Evolutionary conservation across 2,888 invertebrate species (phyloP).

Genomic region (Linnaemya tessellans): DNA sequence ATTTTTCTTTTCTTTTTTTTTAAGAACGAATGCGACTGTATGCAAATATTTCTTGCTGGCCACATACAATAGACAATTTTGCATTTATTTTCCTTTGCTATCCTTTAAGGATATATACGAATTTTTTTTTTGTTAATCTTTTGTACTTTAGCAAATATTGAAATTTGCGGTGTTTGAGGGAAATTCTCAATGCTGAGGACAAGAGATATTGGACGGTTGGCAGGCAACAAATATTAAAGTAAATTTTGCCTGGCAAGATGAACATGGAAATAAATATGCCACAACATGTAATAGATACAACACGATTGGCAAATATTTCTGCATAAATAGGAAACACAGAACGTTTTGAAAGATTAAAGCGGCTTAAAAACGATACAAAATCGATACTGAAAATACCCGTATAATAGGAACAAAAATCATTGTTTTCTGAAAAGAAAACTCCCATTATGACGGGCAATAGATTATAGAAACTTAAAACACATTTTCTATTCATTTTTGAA

Average conservation of each 20-base stretch:
- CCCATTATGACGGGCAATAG: constrained; percentile 7
- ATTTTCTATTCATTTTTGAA: constrained; percentile 1
- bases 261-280: constrained; percentile 39
- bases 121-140: neutral
- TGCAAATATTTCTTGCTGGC: constrained; percentile 18
- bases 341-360: constrained; percentile 63
- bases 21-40: neutral
- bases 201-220: constrained; percentile 11
- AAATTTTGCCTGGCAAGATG: constrained; percentile 6
- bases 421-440: constrained; percentile 3
- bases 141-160: constrained; percentile 28
- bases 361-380: constrained; percentile 51
- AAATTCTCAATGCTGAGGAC: constrained; percentile 14
- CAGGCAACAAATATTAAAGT: constrained; percentile 25
- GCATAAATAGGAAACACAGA: constrained; percentile 10
- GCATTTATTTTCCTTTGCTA: neutral
- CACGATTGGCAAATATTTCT: constrained; percentile 42
- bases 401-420: neutral
- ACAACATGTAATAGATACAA: constrained; percentile 31
- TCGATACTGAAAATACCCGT: constrained; percentile 26
- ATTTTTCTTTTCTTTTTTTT: neutral
- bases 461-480: constrained; percentile 36
- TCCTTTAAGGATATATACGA: constrained; percentile 17
- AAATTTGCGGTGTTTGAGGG: constrained; percentile 41
- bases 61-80: constrained; percentile 17